Evolutionary conservation across 30 jellyfish, hydroid and myxozoan genomes (phyloP).

Genomic region (Hydractinia symbiolongicarpus): DNA sequence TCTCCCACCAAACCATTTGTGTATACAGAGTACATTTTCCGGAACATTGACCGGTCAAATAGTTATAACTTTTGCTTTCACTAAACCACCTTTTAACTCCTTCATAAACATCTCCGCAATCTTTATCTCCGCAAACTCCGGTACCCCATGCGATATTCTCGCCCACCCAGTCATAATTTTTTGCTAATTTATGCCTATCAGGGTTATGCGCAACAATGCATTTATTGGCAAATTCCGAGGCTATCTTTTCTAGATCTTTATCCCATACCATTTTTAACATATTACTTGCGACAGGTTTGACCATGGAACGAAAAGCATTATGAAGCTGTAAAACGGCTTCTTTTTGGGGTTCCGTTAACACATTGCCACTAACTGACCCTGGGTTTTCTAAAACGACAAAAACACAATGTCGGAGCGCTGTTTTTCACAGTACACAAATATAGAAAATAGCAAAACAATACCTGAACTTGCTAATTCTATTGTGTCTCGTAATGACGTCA

Average conservation of each 20-base stretch:
- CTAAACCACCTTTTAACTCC: slow-evolving; percentile 96
- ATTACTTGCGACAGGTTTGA: slow-evolving; percentile 76
- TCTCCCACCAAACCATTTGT: slow-evolving; percentile 97
- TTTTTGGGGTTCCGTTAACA: slow-evolving; percentile 67
- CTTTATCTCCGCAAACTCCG: slow-evolving; percentile 88
- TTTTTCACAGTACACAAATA: background rate
- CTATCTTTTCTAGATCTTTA: slow-evolving; percentile 67
- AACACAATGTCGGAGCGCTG: background rate
- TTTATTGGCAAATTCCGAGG: slow-evolving; percentile 73
- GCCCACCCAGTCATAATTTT: slow-evolving; percentile 94
- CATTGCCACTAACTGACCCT: slow-evolving; percentile 65
- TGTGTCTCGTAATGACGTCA: slow-evolving; percentile 37
- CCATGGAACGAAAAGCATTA: slow-evolving; percentile 91
- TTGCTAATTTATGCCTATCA: slow-evolving; percentile 90
- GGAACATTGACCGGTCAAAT: slow-evolving; percentile 71
- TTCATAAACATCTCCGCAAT: slow-evolving; percentile 94
- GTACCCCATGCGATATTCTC: slow-evolving; percentile 99
- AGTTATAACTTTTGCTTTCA: slow-evolving; percentile 71
- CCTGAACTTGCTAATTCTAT: slow-evolving; percentile 45
- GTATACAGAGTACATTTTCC: slow-evolving; percentile 90
- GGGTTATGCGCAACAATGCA: slow-evolving; percentile 95
- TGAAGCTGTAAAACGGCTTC: slow-evolving; percentile 77
- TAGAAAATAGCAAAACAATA: background rate
- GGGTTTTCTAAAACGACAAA: slow-evolving; percentile 44
- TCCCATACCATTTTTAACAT: slow-evolving; percentile 93